Evolutionary conservation across 2,113 vertebrate species (phyloP), one percentile per base, ranked within the genome.

Genomic region (Pterophyllum scalare): DNA sequence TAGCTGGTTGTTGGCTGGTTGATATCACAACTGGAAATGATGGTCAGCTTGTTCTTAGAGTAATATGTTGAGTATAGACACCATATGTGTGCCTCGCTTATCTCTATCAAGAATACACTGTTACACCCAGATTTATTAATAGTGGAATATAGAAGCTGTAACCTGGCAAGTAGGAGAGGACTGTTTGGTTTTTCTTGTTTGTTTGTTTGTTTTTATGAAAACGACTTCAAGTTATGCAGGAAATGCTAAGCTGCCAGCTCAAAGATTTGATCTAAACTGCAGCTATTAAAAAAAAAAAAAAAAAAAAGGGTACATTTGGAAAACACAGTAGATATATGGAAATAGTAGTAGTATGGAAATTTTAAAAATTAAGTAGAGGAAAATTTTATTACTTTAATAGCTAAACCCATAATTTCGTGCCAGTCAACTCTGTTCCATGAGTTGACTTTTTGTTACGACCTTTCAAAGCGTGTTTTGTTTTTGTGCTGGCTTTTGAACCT

Each of bases 381-480:
- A 72, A 54, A 9, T 0, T 13, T 13, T 56, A 57, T 61, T 24
- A 15, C 74, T 88, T 70, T 52, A 78, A 57, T 57, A 75, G 46
- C 3, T 24, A 11, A 31, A 60, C 11, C 26, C 24, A 62, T 77
- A 57, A 65, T 28, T 59, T 7, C 11, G 28, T 75, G 15, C 19
- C 28, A 12, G n/a, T n/a, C n/a, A n/a, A n/a, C n/a, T n/a, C n/a
- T n/a, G n/a, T n/a, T n/a, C 77, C 38, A 79, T 86, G 67, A 90
- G 88, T 86, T 59, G 78, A 26, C 62, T 81, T 75, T 87, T 19
- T 88, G 85, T 89, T 89, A 4, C 22, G 77, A 52, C 65, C 52
- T 89, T 77, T 84, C 76, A 89, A 81, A 91, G 72, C 81, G 49
- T 77, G 56, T 88, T 38, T 80, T 85, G 89, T 85, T 80, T 88